Evolutionary conservation across 2,113 vertebrate genomes (phyloP), one percentile per base, ranked within the genome.

Genomic region (Eolophus roseicapilla): DNA sequence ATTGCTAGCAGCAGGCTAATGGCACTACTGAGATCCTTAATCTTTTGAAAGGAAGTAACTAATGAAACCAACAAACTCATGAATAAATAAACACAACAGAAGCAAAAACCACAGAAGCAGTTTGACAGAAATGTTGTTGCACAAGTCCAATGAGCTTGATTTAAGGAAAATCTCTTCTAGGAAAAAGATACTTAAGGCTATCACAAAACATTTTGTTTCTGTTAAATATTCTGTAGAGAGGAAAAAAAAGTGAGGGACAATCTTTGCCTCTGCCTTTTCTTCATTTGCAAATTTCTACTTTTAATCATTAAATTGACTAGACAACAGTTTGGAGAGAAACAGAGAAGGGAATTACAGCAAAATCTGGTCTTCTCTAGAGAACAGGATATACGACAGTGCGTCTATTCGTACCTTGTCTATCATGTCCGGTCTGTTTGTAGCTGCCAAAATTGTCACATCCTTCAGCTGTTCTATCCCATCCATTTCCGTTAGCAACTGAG

Each of bases 401-500:
- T 84, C 93, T 90, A 78, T 55, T 71, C 94, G 93, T 98, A 99
- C 99, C 99, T 99, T 99, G 97, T 99, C 99, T 93, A 99, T 99
- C 98, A 99, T 98, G 97, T 99, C 99, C 4, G 99, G 99, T 47
- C 99, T 98, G 98, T 99, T 99, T 13, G 99, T 99, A 94, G 99
- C 99, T 70, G 99, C 99, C 97, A 99, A 96, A 93, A 99, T 96
- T 3, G 99, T 99, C 98, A 99, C 99, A 8, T 99, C 98, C 86
- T 98, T 98, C 83, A 99, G 98, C 94, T 99, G 99, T 78, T 99
- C 99, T 41, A 99, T 98, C 78, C 99, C 99, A 95, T 99, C 99
- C 99, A 99, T 99, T 98, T 99, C 99, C 1, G 99, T 99, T 91
- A 99, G 98, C 90, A 99, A 95, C 96, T 99, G 99, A 87, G 99